Evolutionary conservation across 2,113 vertebrate species (phyloP), one percentile per base, ranked within the genome.

Genomic region (Nannospalax galili): DNA sequence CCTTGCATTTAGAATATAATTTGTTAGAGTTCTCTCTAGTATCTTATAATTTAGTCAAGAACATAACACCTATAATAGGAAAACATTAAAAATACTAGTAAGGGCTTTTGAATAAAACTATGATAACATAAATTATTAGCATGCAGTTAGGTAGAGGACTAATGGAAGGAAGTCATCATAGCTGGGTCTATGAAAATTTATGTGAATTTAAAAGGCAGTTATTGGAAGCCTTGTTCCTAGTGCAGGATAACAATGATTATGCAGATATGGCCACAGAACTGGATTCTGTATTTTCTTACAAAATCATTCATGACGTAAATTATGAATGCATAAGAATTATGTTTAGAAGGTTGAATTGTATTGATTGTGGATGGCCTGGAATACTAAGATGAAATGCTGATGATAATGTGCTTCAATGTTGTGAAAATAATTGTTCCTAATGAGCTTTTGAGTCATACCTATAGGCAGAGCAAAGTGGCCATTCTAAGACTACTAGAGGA

Each of bases 31-130:
- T 93, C 15, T 37, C 56, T 84, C 92, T 93, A 60, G 15, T 58
- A 52, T 77, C 52, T 37, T 84, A 69, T 17, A n/a, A 35, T 62
- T 93, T 91, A 78, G 62, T 22, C 64, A 75, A 91, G 32, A 94
- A 92, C 81, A 86, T 37, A 58, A 48, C 8, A 48, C 35, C 5
- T 64, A 14, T 42, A 26, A 15, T 93, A 62, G 5, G 0, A 22
- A 81, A 81, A 86, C 11, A 70, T 84, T n/a, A 80, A 73, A 87
- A 88, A 91, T 62, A 45, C 69, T n/a, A 84, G 7, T 94, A 81
- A 88, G 24, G n/a, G 3, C 70, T 74, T 81, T 30, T 90, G 77
- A 78, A 35, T 80, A 56, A 40, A 69, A 48, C 6, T 28, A 7
- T 93, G n/a, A 72, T 72, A 30, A 65, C 16, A 3, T 40, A 69